A percentile compares a stretch with the other conserved stretches of the same genome.
phyloP scores from a whole-genome alignment of 2,797 vertebrate species.

The Avahi laniger region DNA sequence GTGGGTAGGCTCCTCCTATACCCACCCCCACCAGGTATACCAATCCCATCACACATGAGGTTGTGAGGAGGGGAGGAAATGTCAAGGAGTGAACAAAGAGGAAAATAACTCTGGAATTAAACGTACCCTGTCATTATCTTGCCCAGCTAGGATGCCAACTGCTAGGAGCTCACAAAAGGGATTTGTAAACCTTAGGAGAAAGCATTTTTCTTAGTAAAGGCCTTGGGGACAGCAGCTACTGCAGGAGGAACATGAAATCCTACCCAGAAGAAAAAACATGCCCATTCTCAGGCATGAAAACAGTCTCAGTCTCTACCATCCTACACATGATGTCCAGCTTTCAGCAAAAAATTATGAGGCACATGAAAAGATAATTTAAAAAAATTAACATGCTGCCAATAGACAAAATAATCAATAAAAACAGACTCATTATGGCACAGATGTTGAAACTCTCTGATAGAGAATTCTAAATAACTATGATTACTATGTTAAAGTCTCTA shows the following conservation, averaged over 20 bases:
- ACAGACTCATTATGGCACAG: background rate
- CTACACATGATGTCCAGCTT: background rate
- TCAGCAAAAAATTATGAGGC: background rate
- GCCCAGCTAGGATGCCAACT: background rate
- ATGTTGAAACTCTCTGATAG: background rate
- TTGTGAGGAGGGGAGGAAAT: background rate
- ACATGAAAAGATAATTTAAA: background rate
- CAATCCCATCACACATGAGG: background rate
- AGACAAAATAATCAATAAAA: background rate
- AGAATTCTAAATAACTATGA: background rate
- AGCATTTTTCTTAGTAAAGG: background rate
- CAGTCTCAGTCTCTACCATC: background rate
- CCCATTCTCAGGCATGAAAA: background rate
- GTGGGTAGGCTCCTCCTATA: background rate
- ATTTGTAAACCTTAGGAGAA: background rate
- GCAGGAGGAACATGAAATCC: background rate
- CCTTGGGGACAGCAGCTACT: background rate
- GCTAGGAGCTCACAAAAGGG: background rate
- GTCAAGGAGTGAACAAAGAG: background rate
- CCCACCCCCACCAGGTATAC: background rate
- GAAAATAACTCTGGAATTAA: background rate
- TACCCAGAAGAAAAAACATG: background rate
- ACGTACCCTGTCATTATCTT: background rate
- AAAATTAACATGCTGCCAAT: background rate
- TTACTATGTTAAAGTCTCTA: background rate